These are phyloP conservation scores for Furnarius figulus DNA, from an alignment of 2,113 vertebrate genomes.

Conservation along the genomic window DNA sequence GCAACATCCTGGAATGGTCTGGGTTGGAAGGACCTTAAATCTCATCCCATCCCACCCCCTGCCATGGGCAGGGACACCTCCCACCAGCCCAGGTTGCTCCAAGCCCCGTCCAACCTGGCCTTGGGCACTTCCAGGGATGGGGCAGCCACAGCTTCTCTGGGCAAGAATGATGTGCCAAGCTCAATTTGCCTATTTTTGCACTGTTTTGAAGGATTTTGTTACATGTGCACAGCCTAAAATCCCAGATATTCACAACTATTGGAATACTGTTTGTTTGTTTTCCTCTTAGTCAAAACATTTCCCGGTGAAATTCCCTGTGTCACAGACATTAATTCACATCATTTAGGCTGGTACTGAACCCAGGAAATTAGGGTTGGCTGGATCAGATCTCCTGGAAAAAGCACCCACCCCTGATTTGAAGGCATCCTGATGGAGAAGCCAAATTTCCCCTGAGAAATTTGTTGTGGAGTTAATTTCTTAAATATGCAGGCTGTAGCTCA, in stretches of 20 bases:
- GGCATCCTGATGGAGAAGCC: neutral
- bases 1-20: neutral
- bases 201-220: neutral
- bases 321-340: neutral
- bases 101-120: neutral
- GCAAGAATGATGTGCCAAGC: neutral
- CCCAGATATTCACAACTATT: accelerated
- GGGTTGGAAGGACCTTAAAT: neutral
- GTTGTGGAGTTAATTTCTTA: accelerated
- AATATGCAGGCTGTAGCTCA: neutral
- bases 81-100: neutral
- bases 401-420: neutral
- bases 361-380: neutral
- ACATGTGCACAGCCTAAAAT: accelerated
- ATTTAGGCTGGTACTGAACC: neutral
- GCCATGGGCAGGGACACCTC: neutral
- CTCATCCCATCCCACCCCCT: neutral
- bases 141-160: neutral
- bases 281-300: neutral
- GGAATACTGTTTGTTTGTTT: neutral
- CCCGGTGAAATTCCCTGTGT: neutral
- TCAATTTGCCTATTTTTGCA: neutral
- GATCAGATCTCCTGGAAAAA: neutral
- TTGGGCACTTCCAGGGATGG: neutral
- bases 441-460: neutral